Evolutionary conservation across 2,888 invertebrate species (phyloP), one percentile per base, ranked within the genome.

Genomic region (Mimumesa dahlbomi): DNA sequence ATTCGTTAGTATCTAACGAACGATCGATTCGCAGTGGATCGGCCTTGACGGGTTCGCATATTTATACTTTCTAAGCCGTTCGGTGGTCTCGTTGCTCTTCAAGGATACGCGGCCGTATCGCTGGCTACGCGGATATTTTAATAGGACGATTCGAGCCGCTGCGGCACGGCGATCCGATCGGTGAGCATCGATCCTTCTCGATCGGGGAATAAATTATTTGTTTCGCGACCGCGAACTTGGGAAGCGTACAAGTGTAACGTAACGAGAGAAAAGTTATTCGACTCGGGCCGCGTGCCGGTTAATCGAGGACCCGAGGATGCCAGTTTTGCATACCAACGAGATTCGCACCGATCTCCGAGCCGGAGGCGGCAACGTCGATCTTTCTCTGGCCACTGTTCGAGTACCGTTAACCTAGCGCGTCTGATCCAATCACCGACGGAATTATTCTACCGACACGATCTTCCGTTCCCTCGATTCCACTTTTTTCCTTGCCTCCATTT

Each of bases 1-100:
- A 71, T 76, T 78, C 71, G 68, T 66, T 65, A 68, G 71, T 62
- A 75, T 76, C 73, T 81, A 81, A 79, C 77, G 77, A 81, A 77
- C 50, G 65, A 59, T 69, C 63, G 69, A 25, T 56, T 29, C 34
- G 25, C 25, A 3, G 16, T 42, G 53, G 53, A 59, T 67, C 34
- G 59, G 70, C 59, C 63, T 59, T 71, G 54, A 59, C 43, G 49
- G 16, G 29, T 18, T 52, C 62, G 54, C 67, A 67, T 69, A 66
- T 59, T 59, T 59, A 50, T 48, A 40, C 38, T 31, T 25, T 16
- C 43, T 36, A 62, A 61, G 52, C 43, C 48, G 34, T 25, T 25
- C 25, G 3, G 3, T 21, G 1, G 21, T 56, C 67, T 62, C 64
- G 77, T 64, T 62, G 69, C 70, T 70, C 62, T 64, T 71, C 66